Base-by-base conservation (phyloP, 1,140 invertebrate species). In the Apis cerana region DNA sequence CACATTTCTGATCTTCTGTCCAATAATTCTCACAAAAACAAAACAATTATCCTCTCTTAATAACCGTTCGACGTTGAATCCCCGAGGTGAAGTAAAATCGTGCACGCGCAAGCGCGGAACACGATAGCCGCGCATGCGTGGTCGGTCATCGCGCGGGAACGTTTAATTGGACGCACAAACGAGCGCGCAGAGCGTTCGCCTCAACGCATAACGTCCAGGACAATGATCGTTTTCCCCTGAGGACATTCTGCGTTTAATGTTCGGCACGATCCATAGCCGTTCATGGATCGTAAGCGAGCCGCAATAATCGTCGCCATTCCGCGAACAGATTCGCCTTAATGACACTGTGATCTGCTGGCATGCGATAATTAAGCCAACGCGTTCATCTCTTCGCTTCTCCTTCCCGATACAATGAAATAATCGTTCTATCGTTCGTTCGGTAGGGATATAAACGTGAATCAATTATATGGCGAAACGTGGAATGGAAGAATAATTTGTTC, bases 81-180 rank as follows among this genome's bases (percentile, higher is more conserved):
- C 61, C n/a, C 23, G 13, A 13, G 62, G 27, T 33, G 27, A 75
- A 74, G 59, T n/a, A n/a, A 27, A 64, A 54, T 76, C 12, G 23
- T 33, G 3, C 23, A 4, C 48, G 48, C n/a, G 23, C 23, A 65
- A 48, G 50, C 17, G 33, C 27, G 33, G 5, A 5, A 43, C 52
- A 17, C 15, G 65, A 69, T 33, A n/a, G 13, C 9, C 21, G 33
- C 64, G 67, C 21, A n/a, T 61, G 52, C 52, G 52, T 33, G 33
- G 33, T 61, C 54, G 56, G 70, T 70, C 68, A 48, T 48, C 65
- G n/a, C 65, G n/a, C n/a, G 11, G 33, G 19, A 50, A 59, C 67
- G 67, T 70, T 79, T 70, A 79, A 90, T 86, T 87, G 84, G 84
- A 71, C 70, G 75, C 52, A 33, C 11, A 61, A 62, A 50, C 58